These are phyloP conservation scores for Hippoglossus hippoglossus DNA, from an alignment of 2,797 vertebrate genomes.

Conservation along the genomic window DNA sequence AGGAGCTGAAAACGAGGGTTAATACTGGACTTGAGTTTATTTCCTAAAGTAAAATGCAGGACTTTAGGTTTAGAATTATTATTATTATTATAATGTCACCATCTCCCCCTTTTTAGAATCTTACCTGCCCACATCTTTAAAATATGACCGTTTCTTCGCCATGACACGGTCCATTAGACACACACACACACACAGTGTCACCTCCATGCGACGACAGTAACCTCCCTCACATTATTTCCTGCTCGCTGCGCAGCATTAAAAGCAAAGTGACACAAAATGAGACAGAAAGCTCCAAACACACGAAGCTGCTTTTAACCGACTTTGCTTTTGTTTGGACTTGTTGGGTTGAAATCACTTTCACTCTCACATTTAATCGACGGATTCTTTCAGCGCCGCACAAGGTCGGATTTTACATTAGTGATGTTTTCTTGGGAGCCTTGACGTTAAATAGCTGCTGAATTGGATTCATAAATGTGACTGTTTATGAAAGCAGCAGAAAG, in stretches of 20 bases:
- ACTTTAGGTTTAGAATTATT: neutral
- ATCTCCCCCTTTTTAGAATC: neutral
- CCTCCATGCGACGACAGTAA: conserved; percentile 23
- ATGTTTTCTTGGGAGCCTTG: conserved; percentile 31
- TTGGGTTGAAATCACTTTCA: conserved; percentile 29
- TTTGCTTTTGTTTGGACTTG: conserved; percentile 37
- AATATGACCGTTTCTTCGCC: neutral
- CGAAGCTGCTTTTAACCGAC: conserved; percentile 19
- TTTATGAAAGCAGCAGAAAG: conserved; percentile 10
- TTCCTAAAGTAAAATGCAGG: neutral
- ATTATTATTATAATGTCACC: neutral
- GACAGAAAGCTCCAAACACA: neutral
- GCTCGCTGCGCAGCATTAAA: conserved; percentile 26
- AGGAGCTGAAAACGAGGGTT: no score
- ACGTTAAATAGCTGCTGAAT: conserved; percentile 19
- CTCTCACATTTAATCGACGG: conserved; percentile 27
- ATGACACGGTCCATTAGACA: conserved; percentile 24
- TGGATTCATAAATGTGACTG: conserved; percentile 22
- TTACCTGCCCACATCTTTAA: conserved; percentile 5
- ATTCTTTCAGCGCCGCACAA: conserved; percentile 28
- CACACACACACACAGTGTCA: neutral
- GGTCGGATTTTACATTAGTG: conserved; percentile 39
- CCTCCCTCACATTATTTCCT: conserved; percentile 37
- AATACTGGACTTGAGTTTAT: no score
- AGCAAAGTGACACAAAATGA: conserved; percentile 46